A percentile compares a stretch with the other conserved stretches of the same genome.
These are phyloP conservation scores for Gonioctena quinquepunctata DNA, from an alignment of 1,140 invertebrate genomes.

Conservation along the genomic window DNA sequence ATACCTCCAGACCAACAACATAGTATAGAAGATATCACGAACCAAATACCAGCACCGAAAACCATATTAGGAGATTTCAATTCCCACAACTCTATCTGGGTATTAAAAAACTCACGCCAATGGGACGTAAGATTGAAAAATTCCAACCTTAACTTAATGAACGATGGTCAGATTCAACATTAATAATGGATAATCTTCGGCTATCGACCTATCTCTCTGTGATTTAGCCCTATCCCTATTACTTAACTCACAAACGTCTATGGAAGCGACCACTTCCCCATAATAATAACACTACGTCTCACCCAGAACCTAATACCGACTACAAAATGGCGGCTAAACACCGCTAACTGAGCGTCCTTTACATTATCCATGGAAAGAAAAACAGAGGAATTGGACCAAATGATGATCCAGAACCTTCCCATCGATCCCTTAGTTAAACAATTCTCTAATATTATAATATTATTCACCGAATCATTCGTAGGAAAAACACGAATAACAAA, in stretches of 20 bases:
- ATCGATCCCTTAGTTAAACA: not conserved
- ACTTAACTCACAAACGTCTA: too few relatives aligned
- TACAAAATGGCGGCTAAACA: not conserved
- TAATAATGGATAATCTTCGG: constrained; percentile 27
- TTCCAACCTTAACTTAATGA: not conserved
- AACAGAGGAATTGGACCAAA: not conserved
- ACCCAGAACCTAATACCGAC: not conserved
- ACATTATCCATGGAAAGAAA: not conserved
- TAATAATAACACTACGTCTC: not conserved
- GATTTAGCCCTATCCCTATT: too few relatives aligned
- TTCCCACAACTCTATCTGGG: not conserved
- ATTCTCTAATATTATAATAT: not conserved
- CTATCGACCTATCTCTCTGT: too few relatives aligned
- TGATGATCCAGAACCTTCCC: not conserved
- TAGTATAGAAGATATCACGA: not conserved
- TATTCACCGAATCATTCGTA: not conserved
- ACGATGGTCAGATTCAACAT: constrained; percentile 8
- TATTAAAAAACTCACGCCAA: not conserved
- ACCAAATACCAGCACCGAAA: not conserved
- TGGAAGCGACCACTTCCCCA: not conserved
- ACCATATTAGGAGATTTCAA: not conserved
- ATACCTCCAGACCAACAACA: not conserved
- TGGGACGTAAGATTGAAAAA: not conserved
- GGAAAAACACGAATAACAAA: not conserved
- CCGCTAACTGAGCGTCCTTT: not conserved